Base-by-base conservation (phyloP, 2,113 vertebrate species). In the Silurus meridionalis region DNA sequence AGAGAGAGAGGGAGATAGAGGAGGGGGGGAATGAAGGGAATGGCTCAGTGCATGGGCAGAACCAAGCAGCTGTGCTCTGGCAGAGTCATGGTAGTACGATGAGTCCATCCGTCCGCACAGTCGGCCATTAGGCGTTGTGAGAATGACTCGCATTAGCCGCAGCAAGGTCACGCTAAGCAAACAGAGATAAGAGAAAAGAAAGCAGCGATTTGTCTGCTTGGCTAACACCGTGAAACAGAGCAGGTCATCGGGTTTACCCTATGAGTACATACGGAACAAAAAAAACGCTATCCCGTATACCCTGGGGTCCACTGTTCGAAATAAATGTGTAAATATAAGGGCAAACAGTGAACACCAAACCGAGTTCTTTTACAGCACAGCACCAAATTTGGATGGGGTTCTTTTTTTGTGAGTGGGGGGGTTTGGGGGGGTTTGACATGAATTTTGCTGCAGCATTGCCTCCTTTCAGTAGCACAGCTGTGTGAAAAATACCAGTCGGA, bases 401-500 rank as follows among this genome's bases (percentile, higher is more conserved):
- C 19, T 53, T 28, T 25, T 69, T 69, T 69, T 69, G 10, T 37
- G 92, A 93, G 95, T 95, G 93, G 93, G 46, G 23, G 78, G 52
- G 82, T 67, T 23, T 86, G 94, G 86, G 93, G 91, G 92, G 94
- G 94, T 94, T 95, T 95, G 95, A 96, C 96, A 95, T 95, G 96
- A 96, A 97, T 96, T 97, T 95, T 96, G 95, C 96, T 95, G 95
- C 93, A 8, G 95, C 91, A 91, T 94, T 95, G 95, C 93, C 95
- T 96, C 97, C 95, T 97, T 98, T 97, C 97, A 97, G 95, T 96
- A 92, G 95, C 97, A 97, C 96, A 96, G 96, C 97, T 97, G 97
- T 97, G 97, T 97, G 97, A 98, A 97, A 98, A 98, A 97, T 97
- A 97, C 97, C 97, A 96, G 96, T 95, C 94, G 94, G 95, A 95